Evolutionary conservation across 2,888 invertebrate genomes (phyloP).

Genomic region (Sphinx pinastri): DNA sequence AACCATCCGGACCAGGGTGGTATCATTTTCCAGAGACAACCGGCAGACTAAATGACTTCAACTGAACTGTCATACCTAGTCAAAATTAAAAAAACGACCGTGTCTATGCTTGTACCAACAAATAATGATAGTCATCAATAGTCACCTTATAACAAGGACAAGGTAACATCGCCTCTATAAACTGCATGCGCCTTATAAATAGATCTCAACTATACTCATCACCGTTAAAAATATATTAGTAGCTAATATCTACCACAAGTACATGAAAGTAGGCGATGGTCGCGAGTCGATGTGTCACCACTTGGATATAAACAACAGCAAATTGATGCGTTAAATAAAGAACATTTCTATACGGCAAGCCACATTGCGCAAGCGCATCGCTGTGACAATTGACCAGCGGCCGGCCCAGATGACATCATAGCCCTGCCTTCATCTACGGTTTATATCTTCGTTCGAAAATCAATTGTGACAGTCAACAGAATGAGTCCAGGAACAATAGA

Average conservation of each 20-base stretch:
- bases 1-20: too few species aligned
- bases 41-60: too few species aligned
- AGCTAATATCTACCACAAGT: not conserved
- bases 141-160: not conserved
- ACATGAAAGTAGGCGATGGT: not conserved
- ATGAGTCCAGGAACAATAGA: too few species aligned
- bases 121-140: too few species aligned
- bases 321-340: conserved; percentile 27
- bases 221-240: not conserved
- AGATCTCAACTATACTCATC: not conserved
- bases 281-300: conserved; percentile 4
- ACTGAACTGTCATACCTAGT: too few species aligned
- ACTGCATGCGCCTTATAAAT: not conserved
- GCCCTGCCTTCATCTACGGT: conserved; percentile 37
- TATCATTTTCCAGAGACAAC: too few species aligned
- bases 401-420: conserved; percentile 44
- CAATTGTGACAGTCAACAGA: conserved; percentile 3
- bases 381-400: conserved; percentile 31
- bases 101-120: too few species aligned
- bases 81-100: too few species aligned
- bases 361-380: conserved; percentile 29
- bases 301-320: conserved; percentile 32
- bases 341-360: conserved; percentile 18
- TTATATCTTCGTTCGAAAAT: conserved; percentile 8
- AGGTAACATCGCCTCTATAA: not conserved